These are phyloP conservation scores for Anodontia alba DNA, from an alignment of 2,888 invertebrate genomes.

Conservation along the genomic window DNA sequence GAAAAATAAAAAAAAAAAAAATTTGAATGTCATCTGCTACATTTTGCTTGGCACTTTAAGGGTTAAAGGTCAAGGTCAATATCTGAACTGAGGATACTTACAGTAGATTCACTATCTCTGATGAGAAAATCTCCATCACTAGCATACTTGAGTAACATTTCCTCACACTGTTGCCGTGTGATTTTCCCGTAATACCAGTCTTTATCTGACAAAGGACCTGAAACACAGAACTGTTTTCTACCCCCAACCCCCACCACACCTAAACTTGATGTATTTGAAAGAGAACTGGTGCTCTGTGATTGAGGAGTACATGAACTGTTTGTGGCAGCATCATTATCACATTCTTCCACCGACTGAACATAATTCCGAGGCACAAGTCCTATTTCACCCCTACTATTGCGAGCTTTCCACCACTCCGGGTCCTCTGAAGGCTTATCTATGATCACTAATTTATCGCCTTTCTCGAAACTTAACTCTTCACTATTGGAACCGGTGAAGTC, in stretches of 20 bases:
- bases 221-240: conserved; percentile 78
- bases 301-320: conserved; percentile 80
- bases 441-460: conserved; percentile 97
- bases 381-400: conserved; percentile 95
- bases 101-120: conserved; percentile 99
- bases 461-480: conserved; percentile 98
- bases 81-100: no score
- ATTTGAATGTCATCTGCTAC: no score
- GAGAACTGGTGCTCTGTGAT: conserved; percentile 83
- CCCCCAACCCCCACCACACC: conserved; percentile 70
- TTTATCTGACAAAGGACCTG: conserved; percentile 83
- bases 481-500: conserved; percentile 89
- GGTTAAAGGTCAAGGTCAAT: no score
- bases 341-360: conserved; percentile 83
- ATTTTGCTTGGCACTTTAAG: no score
- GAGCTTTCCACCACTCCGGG: conserved; percentile 99
- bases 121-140: conserved; percentile 99
- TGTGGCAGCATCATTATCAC: conserved; percentile 72
- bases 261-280: conserved; percentile 78
- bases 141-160: conserved; percentile 96
- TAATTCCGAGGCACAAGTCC: conserved; percentile 94
- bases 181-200: conserved; percentile 99
- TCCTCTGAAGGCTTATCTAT: conserved; percentile 98
- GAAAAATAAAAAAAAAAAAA: no score
- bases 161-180: conserved; percentile 98